Conservation (phyloP, 2,113 vertebrate genomes). For the Microcebus tavaratra region DNA sequence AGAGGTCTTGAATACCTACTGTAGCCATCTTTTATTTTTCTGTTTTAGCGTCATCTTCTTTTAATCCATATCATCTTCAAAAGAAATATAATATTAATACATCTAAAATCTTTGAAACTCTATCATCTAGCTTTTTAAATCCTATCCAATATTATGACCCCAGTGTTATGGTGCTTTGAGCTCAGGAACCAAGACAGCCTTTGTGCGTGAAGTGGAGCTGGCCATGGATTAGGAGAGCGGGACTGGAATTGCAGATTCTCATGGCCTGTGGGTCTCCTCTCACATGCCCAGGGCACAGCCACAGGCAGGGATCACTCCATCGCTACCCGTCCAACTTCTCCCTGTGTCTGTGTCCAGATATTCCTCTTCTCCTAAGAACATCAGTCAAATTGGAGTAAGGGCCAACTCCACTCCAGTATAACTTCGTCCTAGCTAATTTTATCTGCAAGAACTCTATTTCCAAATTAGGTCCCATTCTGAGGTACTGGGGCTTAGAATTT, state of each 20-base stretch:
- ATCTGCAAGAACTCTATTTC: not conserved
- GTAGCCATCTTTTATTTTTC: not conserved
- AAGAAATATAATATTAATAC: not conserved
- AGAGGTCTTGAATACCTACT: not conserved
- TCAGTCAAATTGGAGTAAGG: not conserved
- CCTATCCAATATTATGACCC: accelerated
- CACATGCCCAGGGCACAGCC: not conserved
- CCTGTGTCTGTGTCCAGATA: not conserved
- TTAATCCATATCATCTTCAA: not conserved
- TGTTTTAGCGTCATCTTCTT: not conserved
- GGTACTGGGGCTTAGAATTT: not conserved
- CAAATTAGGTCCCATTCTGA: not conserved
- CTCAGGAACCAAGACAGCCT: not conserved
- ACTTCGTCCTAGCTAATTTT: not conserved
- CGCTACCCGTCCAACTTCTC: not conserved
- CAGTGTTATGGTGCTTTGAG: accelerated
- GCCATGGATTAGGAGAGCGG: accelerated
- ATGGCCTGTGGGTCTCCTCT: not conserved
- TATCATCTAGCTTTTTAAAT: not conserved
- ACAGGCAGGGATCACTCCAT: not conserved
- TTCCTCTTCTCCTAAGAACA: not conserved
- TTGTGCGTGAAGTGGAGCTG: not conserved
- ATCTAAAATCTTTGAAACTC: not conserved
- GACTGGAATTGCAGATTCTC: not conserved
- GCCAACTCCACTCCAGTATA: too few species aligned